A percentile compares a stretch with the other conserved stretches of the same genome.
Evolutionary conservation across 2,888 invertebrate species (phyloP).

Genomic region (Clunio marinus): DNA sequence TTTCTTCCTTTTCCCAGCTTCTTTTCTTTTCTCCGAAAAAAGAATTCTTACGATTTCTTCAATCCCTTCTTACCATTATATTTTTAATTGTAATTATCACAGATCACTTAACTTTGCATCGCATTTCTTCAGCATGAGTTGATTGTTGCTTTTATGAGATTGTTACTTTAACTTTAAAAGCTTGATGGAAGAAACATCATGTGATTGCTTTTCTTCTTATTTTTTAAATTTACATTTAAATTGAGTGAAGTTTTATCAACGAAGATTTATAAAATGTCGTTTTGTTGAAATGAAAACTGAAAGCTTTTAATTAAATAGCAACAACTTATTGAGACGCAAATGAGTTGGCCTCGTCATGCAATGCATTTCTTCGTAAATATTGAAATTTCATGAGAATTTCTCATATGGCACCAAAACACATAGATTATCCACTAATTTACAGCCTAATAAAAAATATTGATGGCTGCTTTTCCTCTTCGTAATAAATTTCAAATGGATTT

Average conservation of each 20-base stretch:
- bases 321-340: too few species aligned
- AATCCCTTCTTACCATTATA: not conserved
- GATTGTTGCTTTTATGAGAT: not conserved
- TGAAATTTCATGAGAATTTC: not conserved
- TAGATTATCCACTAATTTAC: not conserved
- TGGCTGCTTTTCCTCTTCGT: not conserved
- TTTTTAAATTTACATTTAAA: too few species aligned
- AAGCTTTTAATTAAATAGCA: too few species aligned
- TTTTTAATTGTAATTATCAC: not conserved
- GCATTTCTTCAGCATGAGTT: not conserved
- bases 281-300: too few species aligned
- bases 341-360: too few species aligned
- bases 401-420: not conserved
- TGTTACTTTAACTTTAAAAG: too few species aligned
- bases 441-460: not conserved
- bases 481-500: constrained; percentile 3
- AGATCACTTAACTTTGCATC: not conserved
- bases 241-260: too few species aligned
- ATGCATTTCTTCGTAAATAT: too few species aligned
- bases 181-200: too few species aligned
- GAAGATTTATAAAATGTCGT: too few species aligned
- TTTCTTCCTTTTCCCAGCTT: not conserved
- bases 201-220: too few species aligned
- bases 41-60: not conserved
- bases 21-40: too few species aligned